A percentile compares a stretch with the other conserved stretches of the same genome.
These are phyloP conservation scores for Ctenodactylus gundi DNA, from an alignment of 2,113 vertebrate genomes.

Conservation along the genomic window DNA sequence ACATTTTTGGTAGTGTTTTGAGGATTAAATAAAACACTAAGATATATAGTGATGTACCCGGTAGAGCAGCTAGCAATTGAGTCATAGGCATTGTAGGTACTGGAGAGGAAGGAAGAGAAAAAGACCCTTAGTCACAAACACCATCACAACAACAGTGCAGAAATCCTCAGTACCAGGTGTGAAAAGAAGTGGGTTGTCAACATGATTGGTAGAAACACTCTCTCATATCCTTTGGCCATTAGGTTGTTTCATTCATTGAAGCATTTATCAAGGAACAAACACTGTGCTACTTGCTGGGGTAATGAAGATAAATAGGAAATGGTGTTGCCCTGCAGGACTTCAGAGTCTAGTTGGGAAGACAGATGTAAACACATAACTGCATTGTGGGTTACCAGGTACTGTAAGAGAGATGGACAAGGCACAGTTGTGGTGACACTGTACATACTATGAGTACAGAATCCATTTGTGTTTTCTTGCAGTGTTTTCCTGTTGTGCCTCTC, in stretches of 20 bases:
- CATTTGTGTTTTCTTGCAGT: background rate
- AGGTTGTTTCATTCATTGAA: slow-evolving; percentile 42
- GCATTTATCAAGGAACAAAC: slow-evolving; percentile 35
- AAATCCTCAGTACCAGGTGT: background rate
- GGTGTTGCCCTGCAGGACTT: slow-evolving; percentile 10
- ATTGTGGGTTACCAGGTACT: background rate
- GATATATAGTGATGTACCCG: background rate
- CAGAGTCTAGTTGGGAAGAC: slow-evolving; percentile 9
- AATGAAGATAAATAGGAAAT: slow-evolving; percentile 23
- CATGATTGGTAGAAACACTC: background rate
- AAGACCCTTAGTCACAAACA: background rate
- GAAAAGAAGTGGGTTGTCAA: slow-evolving; percentile 4
- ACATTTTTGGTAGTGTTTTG: background rate
- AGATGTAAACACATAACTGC: background rate
- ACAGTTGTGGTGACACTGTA: background rate
- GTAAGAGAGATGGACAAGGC: background rate
- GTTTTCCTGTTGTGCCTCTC: background rate
- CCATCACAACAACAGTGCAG: background rate
- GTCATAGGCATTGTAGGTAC: background rate
- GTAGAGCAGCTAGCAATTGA: background rate
- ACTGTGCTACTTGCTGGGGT: background rate
- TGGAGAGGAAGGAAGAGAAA: background rate
- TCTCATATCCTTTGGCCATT: slow-evolving; percentile 17
- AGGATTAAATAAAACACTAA: background rate
- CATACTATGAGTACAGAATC: background rate